Base-by-base conservation (phyloP, 1,140 invertebrate genomes). In the Orchestia grillus region DNA sequence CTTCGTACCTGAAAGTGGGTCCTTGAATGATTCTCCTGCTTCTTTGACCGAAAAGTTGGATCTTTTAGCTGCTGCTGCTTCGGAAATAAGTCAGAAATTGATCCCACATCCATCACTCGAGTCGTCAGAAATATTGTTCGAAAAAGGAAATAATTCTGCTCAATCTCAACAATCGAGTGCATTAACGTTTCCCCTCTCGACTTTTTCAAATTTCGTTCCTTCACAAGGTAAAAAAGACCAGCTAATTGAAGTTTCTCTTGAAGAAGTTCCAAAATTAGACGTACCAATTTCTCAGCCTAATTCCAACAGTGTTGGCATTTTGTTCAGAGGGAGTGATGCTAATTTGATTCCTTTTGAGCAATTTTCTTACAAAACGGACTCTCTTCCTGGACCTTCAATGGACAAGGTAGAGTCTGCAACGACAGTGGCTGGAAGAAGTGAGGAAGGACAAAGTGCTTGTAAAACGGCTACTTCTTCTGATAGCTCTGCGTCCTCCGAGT, bases 61-160 rank as follows among this genome's bases (percentile, higher is more conserved):
- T 90, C 88, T 90, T 42, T 90, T 90, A 44, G 88, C 88, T 28
- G 15, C 88, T 90, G 88, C 88, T 19, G 88, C 88, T 90, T 90
- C 88, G 11, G 88, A 90, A 90, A 42, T 90, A 90, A 90, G 88
- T 44, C 88, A 90, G 43, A 90, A 90, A 90, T 11, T 90, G 88
- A 90, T 44, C 41, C 36, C n/a, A 44, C 42, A 43, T 44, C 88
- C 8, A 28, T 41, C n/a, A 0, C 41, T 36, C 43, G 88, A 42
- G 28, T 90, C 43, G 11, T 90, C 62, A 77, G 62, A 23, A 77
- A 28, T 77, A 23, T 77, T 77, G 62, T 28, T 36, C 15, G 62
- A 77, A 23, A 77, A 77, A 36, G 11, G 1, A 15, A 77, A 15
- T 77, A 77, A 19, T 77, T 77, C 62, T 77, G 62, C 11, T 77